Conservation (phyloP, 2,888 invertebrate species). For the Zaprionus obscuricornis region DNA sequence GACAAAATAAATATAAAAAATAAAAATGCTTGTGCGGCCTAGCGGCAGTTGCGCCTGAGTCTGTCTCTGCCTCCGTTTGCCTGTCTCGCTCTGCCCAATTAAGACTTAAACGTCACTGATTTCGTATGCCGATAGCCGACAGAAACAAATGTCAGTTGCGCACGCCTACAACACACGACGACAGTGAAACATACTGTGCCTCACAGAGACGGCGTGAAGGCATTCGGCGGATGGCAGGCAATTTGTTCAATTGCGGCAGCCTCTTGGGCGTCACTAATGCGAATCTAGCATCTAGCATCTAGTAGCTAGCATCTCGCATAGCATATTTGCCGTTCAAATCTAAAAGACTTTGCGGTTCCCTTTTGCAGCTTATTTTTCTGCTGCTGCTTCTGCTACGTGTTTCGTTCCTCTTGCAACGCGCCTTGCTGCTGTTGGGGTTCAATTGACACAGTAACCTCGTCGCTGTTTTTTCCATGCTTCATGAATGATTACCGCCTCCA, state of each 20-base stretch:
- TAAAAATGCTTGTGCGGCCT: background rate
- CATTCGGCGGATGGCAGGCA: constrained; percentile 23
- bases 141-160: constrained; percentile 65
- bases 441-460: constrained; percentile 76
- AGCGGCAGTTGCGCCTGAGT: background rate
- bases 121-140: constrained; percentile 40
- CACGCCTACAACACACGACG: constrained; percentile 71
- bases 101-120: constrained; percentile 59
- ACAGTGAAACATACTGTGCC: constrained; percentile 12
- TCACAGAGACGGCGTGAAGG: background rate
- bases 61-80: too few species aligned
- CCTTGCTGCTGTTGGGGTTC: constrained; percentile 39
- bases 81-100: background rate
- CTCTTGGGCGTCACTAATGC: constrained; percentile 70
- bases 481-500: constrained; percentile 66
- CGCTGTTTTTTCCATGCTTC: constrained; percentile 39
- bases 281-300: constrained; percentile 44
- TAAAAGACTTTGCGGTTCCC: constrained; percentile 52
- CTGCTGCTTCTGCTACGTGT: background rate
- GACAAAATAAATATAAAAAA: background rate
- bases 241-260: constrained; percentile 77
- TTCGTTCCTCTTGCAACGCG: constrained; percentile 3
- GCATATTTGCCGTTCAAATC: constrained; percentile 66
- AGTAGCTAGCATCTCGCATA: constrained; percentile 21
- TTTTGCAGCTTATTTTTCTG: background rate